phyloP scores from a whole-genome alignment of 1,140 invertebrate species.

The Lasioglossum albipes region DNA sequence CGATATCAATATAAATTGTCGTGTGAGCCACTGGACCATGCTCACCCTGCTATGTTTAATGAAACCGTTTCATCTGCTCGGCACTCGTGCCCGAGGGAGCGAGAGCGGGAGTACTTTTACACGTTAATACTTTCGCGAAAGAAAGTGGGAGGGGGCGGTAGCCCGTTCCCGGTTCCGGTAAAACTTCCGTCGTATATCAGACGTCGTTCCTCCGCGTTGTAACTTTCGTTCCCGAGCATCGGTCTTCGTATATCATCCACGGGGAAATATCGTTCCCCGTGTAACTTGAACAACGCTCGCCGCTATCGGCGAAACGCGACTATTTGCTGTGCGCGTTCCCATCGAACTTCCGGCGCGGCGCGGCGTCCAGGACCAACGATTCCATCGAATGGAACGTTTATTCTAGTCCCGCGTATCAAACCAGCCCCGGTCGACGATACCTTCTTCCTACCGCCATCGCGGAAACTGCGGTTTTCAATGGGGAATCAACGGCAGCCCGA shows the following conservation, averaged over 20 bases:
- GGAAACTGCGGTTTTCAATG: neutral
- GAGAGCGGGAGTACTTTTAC: no score
- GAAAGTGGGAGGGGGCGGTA: neutral
- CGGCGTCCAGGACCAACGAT: neutral
- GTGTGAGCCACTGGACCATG: no score
- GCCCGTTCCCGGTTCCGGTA: neutral
- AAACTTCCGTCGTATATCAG: conserved; percentile 9
- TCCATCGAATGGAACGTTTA: no score
- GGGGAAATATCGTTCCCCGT: neutral
- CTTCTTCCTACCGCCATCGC: neutral
- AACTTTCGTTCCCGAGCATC: neutral
- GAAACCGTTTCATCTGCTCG: neutral
- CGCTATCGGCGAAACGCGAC: neutral
- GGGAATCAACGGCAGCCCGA: conserved; percentile 9
- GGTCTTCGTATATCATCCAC: neutral
- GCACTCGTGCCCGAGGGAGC: neutral
- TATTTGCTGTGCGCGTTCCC: neutral
- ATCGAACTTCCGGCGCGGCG: neutral
- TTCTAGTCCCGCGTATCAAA: neutral
- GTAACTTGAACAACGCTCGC: neutral
- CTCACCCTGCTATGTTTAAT: no score
- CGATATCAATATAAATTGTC: no score
- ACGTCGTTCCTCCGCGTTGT: conserved; percentile 3
- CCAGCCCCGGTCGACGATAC: neutral
- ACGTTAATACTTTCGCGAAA: neutral